These are phyloP conservation scores for Heliconius charithonia DNA, from an alignment of 2,888 invertebrate species.

Conservation along the genomic window DNA sequence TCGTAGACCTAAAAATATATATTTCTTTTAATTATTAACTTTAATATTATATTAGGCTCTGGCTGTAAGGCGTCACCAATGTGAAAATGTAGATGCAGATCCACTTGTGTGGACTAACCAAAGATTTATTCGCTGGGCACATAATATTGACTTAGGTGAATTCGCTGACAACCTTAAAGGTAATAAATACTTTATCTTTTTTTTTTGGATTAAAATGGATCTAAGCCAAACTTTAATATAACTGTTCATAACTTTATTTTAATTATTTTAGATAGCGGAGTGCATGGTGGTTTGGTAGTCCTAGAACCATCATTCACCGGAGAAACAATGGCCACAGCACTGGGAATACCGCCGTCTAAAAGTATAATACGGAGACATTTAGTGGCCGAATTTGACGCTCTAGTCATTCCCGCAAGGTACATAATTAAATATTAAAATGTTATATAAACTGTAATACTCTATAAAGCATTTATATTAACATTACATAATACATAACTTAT, in stretches of 20 bases:
- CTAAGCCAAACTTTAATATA: background rate
- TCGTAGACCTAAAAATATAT: too few relatives aligned
- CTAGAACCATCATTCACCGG: constrained; percentile 97
- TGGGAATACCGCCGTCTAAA: constrained; percentile 96
- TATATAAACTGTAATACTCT: constrained; percentile 18
- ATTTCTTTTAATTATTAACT: background rate
- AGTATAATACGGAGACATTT: constrained; percentile 96
- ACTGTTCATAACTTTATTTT: constrained; percentile 10
- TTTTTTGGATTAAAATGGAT: background rate
- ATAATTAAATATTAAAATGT: constrained; percentile 42
- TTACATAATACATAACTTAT: constrained; percentile 24
- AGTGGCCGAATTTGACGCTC: constrained; percentile 94
- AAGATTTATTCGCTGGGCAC: constrained; percentile 96
- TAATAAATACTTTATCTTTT: constrained; percentile 55
- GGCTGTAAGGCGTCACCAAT: constrained; percentile 93
- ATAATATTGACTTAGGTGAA: constrained; percentile 96
- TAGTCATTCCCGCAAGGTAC: constrained; percentile 96
- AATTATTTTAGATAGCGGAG: constrained; percentile 90
- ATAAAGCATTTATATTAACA: constrained; percentile 25
- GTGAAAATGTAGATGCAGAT: constrained; percentile 94
- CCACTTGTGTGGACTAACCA: constrained; percentile 98
- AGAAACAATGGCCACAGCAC: constrained; percentile 96
- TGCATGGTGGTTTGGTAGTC: constrained; percentile 96
- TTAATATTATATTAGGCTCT: constrained; percentile 84
- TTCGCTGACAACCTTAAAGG: constrained; percentile 97